phyloP scores from a whole-genome alignment of 2,113 vertebrate species.

The Grammomys dolichurus region DNA sequence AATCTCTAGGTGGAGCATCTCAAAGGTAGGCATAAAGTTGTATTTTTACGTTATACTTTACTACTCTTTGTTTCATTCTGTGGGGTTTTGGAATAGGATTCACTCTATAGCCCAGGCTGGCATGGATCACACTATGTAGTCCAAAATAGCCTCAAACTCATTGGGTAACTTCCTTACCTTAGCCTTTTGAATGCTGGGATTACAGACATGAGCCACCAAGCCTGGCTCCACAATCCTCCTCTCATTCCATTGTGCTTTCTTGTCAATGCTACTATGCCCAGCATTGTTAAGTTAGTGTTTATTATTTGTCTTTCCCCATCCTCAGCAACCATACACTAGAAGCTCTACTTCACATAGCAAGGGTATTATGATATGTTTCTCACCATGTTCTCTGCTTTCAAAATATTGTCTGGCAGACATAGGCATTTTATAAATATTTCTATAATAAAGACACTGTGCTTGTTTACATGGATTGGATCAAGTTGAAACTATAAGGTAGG shows the following conservation, averaged over 20 bases:
- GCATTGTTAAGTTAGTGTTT: neutral
- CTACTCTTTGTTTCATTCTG: neutral
- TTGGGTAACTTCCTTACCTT: neutral
- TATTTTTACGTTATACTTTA: neutral
- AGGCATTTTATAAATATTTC: constrained; percentile 36
- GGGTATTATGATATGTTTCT: neutral
- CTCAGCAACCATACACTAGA: neutral
- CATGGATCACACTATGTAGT: neutral
- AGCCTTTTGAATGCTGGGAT: neutral
- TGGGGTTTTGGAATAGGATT: neutral
- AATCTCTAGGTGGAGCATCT: neutral
- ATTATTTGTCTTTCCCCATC: neutral
- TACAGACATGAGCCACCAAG: neutral
- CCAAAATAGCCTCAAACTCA: neutral
- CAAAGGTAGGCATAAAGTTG: neutral
- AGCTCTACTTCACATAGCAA: neutral
- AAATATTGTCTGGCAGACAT: neutral
- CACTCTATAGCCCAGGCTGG: neutral
- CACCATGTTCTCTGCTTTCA: neutral
- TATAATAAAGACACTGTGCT: constrained; percentile 18
- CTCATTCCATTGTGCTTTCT: neutral
- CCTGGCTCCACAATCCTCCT: neutral
- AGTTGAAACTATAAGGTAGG: constrained; percentile 23
- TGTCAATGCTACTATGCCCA: neutral
- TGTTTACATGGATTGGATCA: neutral